Conservation (phyloP, 2,797 vertebrate species). For the Kryptopterus vitreolus region DNA sequence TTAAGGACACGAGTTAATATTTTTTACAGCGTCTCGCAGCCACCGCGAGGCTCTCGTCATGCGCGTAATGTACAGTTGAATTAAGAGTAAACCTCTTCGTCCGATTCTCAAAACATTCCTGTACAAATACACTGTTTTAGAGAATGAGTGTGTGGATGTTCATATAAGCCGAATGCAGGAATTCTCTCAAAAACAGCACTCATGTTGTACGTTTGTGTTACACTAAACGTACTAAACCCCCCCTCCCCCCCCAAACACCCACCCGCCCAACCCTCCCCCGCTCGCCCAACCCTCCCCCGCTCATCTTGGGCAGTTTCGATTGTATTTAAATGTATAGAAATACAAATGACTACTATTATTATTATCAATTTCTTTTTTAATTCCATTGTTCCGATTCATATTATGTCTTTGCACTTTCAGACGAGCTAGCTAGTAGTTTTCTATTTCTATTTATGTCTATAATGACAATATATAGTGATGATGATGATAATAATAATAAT, state of each 20-base stretch:
- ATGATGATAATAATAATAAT: slow-evolving; percentile 61
- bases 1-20: slow-evolving; percentile 11
- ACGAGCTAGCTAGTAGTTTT: slow-evolving; percentile 61
- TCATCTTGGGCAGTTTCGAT: slow-evolving; percentile 83
- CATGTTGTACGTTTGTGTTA: slow-evolving; percentile 19
- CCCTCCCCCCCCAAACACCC: no score
- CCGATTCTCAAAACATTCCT: slow-evolving; percentile 66
- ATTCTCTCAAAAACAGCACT: slow-evolving; percentile 20
- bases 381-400: slow-evolving; percentile 58
- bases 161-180: slow-evolving; percentile 43
- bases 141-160: slow-evolving; percentile 43
- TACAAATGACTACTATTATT: slow-evolving; percentile 73
- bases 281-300: no score
- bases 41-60: neutral
- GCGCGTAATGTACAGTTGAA: slow-evolving; percentile 22
- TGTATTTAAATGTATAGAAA: slow-evolving; percentile 78
- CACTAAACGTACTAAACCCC: slow-evolving; percentile 50
- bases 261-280: no score
- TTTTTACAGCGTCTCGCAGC: slow-evolving; percentile 12
- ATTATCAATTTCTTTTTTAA: slow-evolving; percentile 52
- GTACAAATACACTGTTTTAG: slow-evolving; percentile 36
- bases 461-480: slow-evolving; percentile 53
- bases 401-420: slow-evolving; percentile 65
- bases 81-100: slow-evolving; percentile 47
- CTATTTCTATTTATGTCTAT: slow-evolving; percentile 56